phyloP scores from a whole-genome alignment of 1,140 invertebrate genomes.

The Drosophila trapezifrons region DNA sequence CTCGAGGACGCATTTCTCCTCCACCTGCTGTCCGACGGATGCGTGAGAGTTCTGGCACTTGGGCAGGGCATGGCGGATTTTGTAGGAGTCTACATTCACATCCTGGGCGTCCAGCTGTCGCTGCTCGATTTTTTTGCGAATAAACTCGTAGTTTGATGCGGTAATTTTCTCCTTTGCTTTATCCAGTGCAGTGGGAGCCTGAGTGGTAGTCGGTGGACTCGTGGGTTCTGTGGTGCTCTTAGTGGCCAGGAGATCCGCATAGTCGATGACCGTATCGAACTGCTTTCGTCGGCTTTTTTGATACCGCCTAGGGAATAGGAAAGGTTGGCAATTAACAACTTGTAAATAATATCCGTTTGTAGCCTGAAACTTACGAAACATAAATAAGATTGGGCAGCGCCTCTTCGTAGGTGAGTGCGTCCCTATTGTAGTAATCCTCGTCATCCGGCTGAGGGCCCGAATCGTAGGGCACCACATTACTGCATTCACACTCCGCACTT shows the following conservation, averaged over 20 bases:
- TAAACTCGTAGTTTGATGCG: conserved; percentile 36
- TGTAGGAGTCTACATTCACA: conserved; percentile 19
- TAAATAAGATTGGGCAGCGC: conserved; percentile 69
- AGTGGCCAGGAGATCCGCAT: conserved; percentile 17
- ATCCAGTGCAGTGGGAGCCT: not conserved
- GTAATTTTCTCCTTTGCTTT: not conserved
- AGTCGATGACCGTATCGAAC: conserved; percentile 34
- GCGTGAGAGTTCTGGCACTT: conserved; percentile 47
- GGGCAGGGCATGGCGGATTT: conserved; percentile 37
- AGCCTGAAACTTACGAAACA: conserved; percentile 55
- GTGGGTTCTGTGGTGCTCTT: not conserved
- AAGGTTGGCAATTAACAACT: not conserved
- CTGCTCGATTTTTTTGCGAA: conserved; percentile 26
- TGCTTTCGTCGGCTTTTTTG: conserved; percentile 27
- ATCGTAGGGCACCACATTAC: conserved; percentile 44
- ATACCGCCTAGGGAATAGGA: conserved; percentile 11
- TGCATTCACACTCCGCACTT: conserved; percentile 48
- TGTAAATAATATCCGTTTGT: too few species aligned
- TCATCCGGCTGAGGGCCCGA: conserved; percentile 68
- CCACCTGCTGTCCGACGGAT: conserved; percentile 42
- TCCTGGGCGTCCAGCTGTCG: conserved; percentile 50
- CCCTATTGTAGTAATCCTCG: conserved; percentile 69
- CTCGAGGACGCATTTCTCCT: conserved; percentile 58
- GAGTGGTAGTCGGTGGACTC: not conserved
- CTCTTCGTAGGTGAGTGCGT: conserved; percentile 66